phyloP scores from a whole-genome alignment of 1,140 invertebrate genomes.

The Drosophila cardini region DNA sequence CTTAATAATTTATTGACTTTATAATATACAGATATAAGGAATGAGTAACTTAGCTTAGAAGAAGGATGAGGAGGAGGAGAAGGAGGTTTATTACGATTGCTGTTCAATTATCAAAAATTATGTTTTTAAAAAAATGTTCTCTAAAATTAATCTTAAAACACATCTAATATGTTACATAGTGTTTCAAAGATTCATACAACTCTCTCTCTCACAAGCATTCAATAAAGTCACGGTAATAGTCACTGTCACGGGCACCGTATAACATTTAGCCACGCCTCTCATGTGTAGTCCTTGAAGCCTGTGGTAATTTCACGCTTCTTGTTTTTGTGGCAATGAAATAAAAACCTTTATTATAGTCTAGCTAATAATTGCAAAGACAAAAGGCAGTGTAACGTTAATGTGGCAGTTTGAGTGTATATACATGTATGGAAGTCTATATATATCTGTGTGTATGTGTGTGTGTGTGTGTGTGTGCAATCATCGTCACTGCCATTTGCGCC shows the following conservation, averaged over 20 bases:
- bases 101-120: neutral
- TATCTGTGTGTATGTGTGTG: slow-evolving; percentile 7
- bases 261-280: neutral
- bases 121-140: too few species aligned
- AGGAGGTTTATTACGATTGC: neutral
- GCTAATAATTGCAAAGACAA: slow-evolving; percentile 56
- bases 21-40: too few species aligned
- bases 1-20: too few species aligned
- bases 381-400: slow-evolving; percentile 30
- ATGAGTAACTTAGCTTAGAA: too few species aligned
- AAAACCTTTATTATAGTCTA: slow-evolving; percentile 57
- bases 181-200: neutral
- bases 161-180: neutral
- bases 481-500: slow-evolving; percentile 42
- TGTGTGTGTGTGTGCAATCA: slow-evolving; percentile 27
- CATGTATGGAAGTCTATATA: neutral
- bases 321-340: slow-evolving; percentile 53
- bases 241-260: slow-evolving; percentile 5
- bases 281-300: neutral
- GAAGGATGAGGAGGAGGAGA: too few species aligned
- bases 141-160: neutral
- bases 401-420: neutral
- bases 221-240: slow-evolving; percentile 11
- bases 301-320: slow-evolving; percentile 47
- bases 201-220: neutral